These are phyloP conservation scores for Listrodromus nycthemerus DNA, from an alignment of 2,888 invertebrate species.

Conservation along the genomic window DNA sequence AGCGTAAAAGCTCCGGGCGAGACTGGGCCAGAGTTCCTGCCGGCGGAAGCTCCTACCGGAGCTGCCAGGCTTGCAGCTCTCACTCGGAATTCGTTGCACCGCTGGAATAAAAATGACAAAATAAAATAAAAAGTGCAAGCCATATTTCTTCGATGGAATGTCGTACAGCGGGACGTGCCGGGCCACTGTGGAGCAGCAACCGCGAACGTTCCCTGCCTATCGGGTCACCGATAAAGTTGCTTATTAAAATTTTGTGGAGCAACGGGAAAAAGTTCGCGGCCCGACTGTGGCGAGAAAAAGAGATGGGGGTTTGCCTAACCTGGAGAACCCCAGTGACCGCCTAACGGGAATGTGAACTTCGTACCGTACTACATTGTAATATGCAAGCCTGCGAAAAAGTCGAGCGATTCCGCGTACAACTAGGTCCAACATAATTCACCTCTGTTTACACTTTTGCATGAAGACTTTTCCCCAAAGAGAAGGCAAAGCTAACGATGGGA, in stretches of 20 bases:
- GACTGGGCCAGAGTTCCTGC: conserved; percentile 3
- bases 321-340: conserved; percentile 49
- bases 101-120: conserved; percentile 17
- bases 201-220: conserved; percentile 34
- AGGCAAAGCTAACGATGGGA: too few relatives aligned
- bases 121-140: conserved; percentile 30
- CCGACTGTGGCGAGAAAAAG: conserved; percentile 6
- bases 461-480: neutral
- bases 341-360: conserved; percentile 33
- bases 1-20: conserved; percentile 21
- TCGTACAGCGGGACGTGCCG: conserved; percentile 30
- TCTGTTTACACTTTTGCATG: conserved; percentile 13
- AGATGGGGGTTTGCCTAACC: conserved; percentile 14
- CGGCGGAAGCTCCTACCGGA: neutral
- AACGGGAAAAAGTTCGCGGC: conserved; percentile 49
- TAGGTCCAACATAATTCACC: conserved; percentile 47
- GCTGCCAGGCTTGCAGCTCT: conserved; percentile 18
- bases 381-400: conserved; percentile 34
- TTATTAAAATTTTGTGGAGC: conserved; percentile 65
- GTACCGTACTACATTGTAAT: conserved; percentile 21
- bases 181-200: conserved; percentile 12
- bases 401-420: conserved; percentile 20
- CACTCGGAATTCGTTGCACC: conserved; percentile 48
- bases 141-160: conserved; percentile 64
- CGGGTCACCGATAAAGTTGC: conserved; percentile 64